phyloP scores from a whole-genome alignment of 2,888 invertebrate genomes.

The Ormyrus labotus region DNA sequence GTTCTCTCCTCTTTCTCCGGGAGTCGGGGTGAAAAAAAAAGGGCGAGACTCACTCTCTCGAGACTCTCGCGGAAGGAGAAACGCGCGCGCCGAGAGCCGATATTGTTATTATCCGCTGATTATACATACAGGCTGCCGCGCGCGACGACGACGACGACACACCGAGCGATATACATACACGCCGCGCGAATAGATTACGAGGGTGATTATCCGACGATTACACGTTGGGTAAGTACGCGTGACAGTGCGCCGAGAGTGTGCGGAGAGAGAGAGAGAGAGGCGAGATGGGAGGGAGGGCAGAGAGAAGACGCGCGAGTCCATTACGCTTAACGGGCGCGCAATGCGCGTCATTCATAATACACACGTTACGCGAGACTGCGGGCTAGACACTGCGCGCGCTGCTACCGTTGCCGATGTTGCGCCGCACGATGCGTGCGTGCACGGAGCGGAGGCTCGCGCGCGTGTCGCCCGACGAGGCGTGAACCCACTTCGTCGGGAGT shows the following conservation, averaged over 20 bases:
- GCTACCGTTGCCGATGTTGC: not conserved
- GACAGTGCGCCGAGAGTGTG: constrained; percentile 60
- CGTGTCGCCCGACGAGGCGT: not conserved
- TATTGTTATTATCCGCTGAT: constrained; percentile 37
- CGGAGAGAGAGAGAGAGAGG: constrained; percentile 20
- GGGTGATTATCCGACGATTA: constrained; percentile 68
- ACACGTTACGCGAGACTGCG: constrained; percentile 17
- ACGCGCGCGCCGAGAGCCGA: not conserved
- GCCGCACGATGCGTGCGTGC: not conserved
- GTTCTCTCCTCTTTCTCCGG: not conserved
- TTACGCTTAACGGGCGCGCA: constrained; percentile 44
- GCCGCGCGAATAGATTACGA: constrained; percentile 42
- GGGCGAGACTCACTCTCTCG: not conserved
- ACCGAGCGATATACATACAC: not conserved
- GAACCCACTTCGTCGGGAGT: not conserved
- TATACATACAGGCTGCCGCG: too few relatives aligned
- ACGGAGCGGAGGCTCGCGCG: not conserved
- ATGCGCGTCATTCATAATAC: constrained; percentile 45
- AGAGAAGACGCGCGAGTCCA: constrained; percentile 23
- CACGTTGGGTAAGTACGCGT: constrained; percentile 68
- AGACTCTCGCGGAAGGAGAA: constrained; percentile 17
- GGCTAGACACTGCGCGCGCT: not conserved
- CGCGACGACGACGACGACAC: not conserved
- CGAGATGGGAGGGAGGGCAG: not conserved
- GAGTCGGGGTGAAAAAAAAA: constrained; percentile 1